Evolutionary conservation across 2,113 vertebrate species (phyloP), one percentile per base, ranked within the genome.

Genomic region (Corythornis vintsioides): DNA sequence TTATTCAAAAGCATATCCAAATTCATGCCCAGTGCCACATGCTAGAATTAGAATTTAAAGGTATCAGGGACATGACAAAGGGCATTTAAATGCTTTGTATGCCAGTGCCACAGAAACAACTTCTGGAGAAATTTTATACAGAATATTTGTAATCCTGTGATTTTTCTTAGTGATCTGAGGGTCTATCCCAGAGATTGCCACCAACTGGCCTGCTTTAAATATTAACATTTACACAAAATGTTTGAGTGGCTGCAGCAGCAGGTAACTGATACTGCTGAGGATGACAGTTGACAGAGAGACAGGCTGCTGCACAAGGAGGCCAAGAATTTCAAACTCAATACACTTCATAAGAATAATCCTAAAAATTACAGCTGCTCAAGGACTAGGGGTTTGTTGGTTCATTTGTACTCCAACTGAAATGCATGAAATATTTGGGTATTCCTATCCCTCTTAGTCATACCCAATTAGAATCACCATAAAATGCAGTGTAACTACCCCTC

Each of bases 201-300:
- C 86, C 88, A 82, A 61, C 74, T 90, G 89, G 80, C 64, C 60
- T 85, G 64, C 70, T 85, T 93, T 94, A 85, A 93, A 55, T 74
- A 88, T 59, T 70, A 80, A 45, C 88, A 92, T 83, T 93, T 89
- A 90, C 63, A 78, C 64, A 76, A 86, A 83, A 92, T 15, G 29
- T 83, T 75, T 72, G 83, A 84, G 90, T 86, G 85, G 88, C 80
- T 88, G 80, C 42, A 78, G 77, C 88, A 95, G 81, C 21, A 16
- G 76, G 96, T 94, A 96, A 97, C 72, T 90, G 95, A 96, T 95
- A 96, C 6, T 80, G 57, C 83, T 57, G 81, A 72, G 69, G 81
- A 73, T 88, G 88, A 86, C 95, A 95, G 94, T 96, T 96, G 95
- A 91, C 92, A 82, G 91, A 96, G 75, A 79, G 84, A 81, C 80